These are phyloP conservation scores for Pyrgilauda ruficollis DNA, from an alignment of 2,113 vertebrate species.

Conservation along the genomic window DNA sequence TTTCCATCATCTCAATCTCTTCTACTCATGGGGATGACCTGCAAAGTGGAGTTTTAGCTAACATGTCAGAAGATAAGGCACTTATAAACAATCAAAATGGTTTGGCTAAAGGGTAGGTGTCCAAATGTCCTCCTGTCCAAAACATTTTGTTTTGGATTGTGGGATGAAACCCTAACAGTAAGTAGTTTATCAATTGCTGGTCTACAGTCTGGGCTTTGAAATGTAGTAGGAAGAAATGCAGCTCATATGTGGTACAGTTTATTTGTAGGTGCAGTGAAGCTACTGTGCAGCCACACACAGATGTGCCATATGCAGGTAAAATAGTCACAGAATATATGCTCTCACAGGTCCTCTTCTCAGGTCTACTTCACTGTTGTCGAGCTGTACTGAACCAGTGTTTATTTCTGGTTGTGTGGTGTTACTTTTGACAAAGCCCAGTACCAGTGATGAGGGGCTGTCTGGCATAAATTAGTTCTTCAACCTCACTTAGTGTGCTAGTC, in stretches of 20 bases:
- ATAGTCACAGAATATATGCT: background rate
- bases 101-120: background rate
- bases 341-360: background rate
- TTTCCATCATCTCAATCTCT: background rate
- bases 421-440: background rate
- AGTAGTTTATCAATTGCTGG: background rate
- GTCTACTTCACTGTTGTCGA: background rate
- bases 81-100: background rate
- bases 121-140: background rate
- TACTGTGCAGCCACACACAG: background rate
- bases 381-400: background rate
- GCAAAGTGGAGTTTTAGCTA: background rate
- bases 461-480: background rate
- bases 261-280: background rate
- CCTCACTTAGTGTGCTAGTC: background rate
- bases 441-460: background rate
- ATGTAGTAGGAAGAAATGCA: background rate
- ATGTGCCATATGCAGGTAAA: background rate
- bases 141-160: background rate
- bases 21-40: background rate
- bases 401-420: background rate
- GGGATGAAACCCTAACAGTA: background rate
- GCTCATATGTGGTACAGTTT: background rate
- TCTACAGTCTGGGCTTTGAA: background rate
- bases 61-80: background rate